These are phyloP conservation scores for Hirtodrosophila confusa DNA, from an alignment of 2,888 invertebrate species.

Conservation along the genomic window DNA sequence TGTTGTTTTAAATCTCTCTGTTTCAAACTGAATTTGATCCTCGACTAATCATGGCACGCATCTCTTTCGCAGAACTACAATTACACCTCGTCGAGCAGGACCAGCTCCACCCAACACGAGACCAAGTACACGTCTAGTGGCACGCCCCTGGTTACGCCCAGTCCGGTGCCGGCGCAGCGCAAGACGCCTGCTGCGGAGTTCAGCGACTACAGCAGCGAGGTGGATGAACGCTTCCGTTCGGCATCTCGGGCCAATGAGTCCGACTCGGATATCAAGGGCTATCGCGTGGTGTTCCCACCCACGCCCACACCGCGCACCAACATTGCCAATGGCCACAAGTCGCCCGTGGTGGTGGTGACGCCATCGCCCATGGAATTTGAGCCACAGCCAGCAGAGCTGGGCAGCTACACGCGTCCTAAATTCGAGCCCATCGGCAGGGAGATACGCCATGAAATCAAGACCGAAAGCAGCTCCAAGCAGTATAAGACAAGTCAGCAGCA, in stretches of 20 bases:
- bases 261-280: conserved; percentile 85
- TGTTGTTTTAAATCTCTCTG: conserved; percentile 7
- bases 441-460: conserved; percentile 78
- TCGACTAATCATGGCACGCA: background rate
- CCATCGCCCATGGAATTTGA: conserved; percentile 87
- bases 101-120: conserved; percentile 74
- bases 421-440: conserved; percentile 86
- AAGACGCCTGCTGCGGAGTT: conserved; percentile 84
- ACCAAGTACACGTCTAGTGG: conserved; percentile 71
- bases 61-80: conserved; percentile 84
- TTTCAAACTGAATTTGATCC: background rate
- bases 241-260: conserved; percentile 86
- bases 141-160: conserved; percentile 84
- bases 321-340: conserved; percentile 84
- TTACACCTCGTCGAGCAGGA: conserved; percentile 84
- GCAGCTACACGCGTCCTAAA: conserved; percentile 85
- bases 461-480: conserved; percentile 63
- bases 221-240: conserved; percentile 87
- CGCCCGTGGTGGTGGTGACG: conserved; percentile 84
- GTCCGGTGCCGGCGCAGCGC: conserved; percentile 86
- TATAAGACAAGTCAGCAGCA: conserved; percentile 49
- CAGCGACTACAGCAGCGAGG: conserved; percentile 90
- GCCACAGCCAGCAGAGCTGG: conserved; percentile 84
- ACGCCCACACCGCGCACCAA: conserved; percentile 85
- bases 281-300: conserved; percentile 87